These are phyloP conservation scores for Seira musarum DNA, from an alignment of 2,888 invertebrate genomes.

Conservation along the genomic window DNA sequence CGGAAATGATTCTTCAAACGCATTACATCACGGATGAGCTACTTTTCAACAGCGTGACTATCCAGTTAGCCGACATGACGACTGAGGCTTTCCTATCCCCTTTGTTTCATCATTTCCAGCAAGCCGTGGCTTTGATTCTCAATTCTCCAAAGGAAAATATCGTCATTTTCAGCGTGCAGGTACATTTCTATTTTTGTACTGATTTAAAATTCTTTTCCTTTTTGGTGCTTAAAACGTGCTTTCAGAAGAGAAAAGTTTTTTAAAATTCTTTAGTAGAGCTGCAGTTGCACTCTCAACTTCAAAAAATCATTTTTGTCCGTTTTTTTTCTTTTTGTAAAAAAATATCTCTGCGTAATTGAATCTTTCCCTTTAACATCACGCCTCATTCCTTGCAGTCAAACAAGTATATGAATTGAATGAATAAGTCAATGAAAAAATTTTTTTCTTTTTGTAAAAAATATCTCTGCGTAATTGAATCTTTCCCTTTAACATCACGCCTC, in stretches of 20 bases:
- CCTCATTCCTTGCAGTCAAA: slow-evolving; percentile 27
- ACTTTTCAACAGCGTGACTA: slow-evolving; percentile 94
- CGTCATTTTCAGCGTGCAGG: slow-evolving; percentile 91
- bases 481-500: neutral
- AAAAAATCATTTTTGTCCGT: too few relatives aligned
- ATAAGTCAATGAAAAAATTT: slow-evolving; percentile 11
- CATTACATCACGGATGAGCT: slow-evolving; percentile 94
- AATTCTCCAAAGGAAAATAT: slow-evolving; percentile 95
- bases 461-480: slow-evolving; percentile 39
- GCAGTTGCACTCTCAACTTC: too few relatives aligned
- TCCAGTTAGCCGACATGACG: slow-evolving; percentile 93
- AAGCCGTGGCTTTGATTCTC: slow-evolving; percentile 92
- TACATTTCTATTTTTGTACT: too few relatives aligned
- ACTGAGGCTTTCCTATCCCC: slow-evolving; percentile 93
- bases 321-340: neutral
- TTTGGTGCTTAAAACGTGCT: too few relatives aligned
- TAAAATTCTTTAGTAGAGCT: too few relatives aligned
- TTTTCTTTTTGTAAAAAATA: too few relatives aligned
- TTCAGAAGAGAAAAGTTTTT: too few relatives aligned
- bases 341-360: neutral
- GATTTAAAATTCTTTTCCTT: too few relatives aligned
- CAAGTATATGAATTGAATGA: too few relatives aligned
- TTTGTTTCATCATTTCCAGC: slow-evolving; percentile 87
- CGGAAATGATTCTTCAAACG: slow-evolving; percentile 92
- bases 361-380: neutral